Evolutionary conservation across 1,140 invertebrate species (phyloP).

Genomic region (Ectropis grisescens): DNA sequence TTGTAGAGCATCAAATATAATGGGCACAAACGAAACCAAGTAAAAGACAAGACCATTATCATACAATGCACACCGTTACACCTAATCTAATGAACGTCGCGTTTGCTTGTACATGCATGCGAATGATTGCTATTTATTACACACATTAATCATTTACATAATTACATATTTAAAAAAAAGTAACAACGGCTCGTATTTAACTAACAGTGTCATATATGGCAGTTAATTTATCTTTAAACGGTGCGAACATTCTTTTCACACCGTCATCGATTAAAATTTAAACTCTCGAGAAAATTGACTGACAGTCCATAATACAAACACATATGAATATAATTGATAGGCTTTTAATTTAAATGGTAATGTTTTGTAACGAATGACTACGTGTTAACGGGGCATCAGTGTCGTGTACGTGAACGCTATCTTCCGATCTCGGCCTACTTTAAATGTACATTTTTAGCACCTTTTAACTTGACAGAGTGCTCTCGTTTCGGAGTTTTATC

Average conservation of each 20-base stretch:
- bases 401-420: constrained; percentile 16
- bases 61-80: constrained; percentile 27
- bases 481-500: constrained; percentile 17
- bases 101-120: constrained; percentile 7
- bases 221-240: constrained; percentile 21
- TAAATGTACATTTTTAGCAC: constrained; percentile 19
- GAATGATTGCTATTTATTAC: constrained; percentile 21
- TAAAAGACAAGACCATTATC: constrained; percentile 21
- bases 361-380: constrained; percentile 26
- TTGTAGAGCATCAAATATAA: constrained; percentile 27
- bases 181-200: no score
- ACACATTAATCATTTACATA: constrained; percentile 25
- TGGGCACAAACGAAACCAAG: constrained; percentile 25
- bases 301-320: constrained; percentile 18
- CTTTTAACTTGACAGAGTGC: constrained; percentile 21
- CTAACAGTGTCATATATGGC: no score
- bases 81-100: constrained; percentile 20
- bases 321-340: constrained; percentile 25
- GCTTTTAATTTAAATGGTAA: constrained; percentile 21
- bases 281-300: constrained; percentile 17
- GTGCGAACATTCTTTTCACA: constrained; percentile 12
- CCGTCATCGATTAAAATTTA: constrained; percentile 16
- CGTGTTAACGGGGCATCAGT: constrained; percentile 24
- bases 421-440: constrained; percentile 25
- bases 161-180: constrained; percentile 13